Percentiles rank a stretch among this genome's conserved stretches.
Conservation (phyloP, 35 echinoderm and acorn worm species). For the Apostichopus californicus region DNA sequence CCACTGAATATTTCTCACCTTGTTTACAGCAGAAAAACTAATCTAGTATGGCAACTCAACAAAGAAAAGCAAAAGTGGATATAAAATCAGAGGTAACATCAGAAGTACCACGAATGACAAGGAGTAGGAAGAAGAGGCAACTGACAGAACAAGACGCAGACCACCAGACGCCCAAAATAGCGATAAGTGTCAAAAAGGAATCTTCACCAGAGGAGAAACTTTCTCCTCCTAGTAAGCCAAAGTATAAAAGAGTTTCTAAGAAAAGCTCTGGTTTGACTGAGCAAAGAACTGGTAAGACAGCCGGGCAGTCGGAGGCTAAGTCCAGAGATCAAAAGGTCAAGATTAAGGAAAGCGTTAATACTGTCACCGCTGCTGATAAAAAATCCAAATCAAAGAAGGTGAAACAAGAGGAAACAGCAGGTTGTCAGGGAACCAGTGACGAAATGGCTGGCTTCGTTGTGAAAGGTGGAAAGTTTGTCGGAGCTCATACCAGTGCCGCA, state of each 20-base stretch:
- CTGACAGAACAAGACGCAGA: neutral
- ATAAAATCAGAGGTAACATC: neutral
- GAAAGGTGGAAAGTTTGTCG: conserved; percentile 76
- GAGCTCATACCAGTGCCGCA: conserved; percentile 85
- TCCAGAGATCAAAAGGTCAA: neutral
- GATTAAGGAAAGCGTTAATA: neutral
- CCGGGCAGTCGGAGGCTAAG: neutral
- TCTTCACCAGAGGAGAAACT: neutral
- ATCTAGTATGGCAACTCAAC: no score
- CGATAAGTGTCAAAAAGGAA: neutral
- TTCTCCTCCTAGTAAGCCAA: neutral
- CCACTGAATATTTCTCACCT: no score
- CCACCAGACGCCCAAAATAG: neutral
- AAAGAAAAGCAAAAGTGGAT: neutral
- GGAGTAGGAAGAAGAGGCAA: neutral
- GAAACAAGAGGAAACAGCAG: neutral
- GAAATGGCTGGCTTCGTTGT: conserved; percentile 35
- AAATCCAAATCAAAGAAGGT: neutral
- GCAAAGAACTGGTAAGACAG: neutral
- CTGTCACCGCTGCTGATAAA: neutral
- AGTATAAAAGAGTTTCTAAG: neutral
- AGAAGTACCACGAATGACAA: neutral
- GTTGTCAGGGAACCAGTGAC: neutral
- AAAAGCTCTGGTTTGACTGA: neutral
- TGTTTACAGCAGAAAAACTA: no score